phyloP scores from a whole-genome alignment of 2,113 vertebrate genomes.

The Mesocricetus auratus region DNA sequence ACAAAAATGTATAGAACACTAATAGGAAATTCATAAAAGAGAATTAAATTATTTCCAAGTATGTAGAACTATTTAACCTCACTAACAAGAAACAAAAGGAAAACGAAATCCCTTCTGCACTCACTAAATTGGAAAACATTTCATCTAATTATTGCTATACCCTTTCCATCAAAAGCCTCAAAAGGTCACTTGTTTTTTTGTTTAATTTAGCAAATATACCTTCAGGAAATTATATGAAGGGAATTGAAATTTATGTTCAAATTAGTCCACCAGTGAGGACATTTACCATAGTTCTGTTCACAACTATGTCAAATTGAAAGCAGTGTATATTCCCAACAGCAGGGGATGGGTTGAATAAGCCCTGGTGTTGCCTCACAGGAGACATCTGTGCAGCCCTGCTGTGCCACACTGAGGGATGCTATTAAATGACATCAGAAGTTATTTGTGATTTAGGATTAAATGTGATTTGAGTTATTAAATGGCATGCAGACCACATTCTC shows the following conservation, averaged over 20 bases:
- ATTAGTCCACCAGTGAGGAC: conserved; percentile 47
- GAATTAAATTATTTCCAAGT: neutral
- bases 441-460: conserved; percentile 15
- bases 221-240: conserved; percentile 25
- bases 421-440: neutral
- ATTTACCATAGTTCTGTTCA: neutral
- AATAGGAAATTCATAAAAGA: conserved; percentile 1
- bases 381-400: neutral
- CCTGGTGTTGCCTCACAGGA: neutral
- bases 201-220: conserved; percentile 43
- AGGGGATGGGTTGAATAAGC: neutral
- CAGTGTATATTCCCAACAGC: neutral
- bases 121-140: neutral
- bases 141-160: conserved; percentile 15
- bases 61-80: conserved; percentile 19
- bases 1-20: neutral
- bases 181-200: conserved; percentile 27
- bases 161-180: conserved; percentile 28
- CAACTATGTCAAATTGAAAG: conserved; percentile 19
- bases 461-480: neutral
- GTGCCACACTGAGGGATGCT: neutral
- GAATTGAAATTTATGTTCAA: conserved; percentile 39
- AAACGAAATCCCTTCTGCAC: neutral
- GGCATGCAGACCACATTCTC: neutral
- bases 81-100: conserved; percentile 27